These are phyloP conservation scores for Vandiemenella viatica DNA, from an alignment of 2,888 invertebrate genomes.

Conservation along the genomic window DNA sequence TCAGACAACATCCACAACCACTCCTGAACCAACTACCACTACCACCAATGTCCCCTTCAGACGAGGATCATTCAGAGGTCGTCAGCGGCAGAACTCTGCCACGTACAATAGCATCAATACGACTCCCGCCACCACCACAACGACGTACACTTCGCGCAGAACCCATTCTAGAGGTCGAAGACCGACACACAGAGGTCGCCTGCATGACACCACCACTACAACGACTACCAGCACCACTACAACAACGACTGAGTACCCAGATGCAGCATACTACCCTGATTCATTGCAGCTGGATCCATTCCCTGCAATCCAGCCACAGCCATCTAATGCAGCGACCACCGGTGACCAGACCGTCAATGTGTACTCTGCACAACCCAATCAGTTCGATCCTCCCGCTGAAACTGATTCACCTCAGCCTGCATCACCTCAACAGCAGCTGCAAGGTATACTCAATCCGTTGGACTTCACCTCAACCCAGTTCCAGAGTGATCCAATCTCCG, in stretches of 20 bases:
- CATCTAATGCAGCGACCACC: no score
- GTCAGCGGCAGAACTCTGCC: slow-evolving; percentile 2
- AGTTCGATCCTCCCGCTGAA: no score
- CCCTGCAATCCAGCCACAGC: no score
- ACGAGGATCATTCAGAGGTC: not conserved
- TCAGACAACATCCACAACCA: no score
- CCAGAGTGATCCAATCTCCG: no score
- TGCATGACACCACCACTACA: slow-evolving; percentile 21
- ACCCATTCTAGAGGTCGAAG: slow-evolving; percentile 21
- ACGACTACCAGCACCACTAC: slow-evolving; percentile 24
- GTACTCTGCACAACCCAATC: no score
- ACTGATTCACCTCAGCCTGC: no score
- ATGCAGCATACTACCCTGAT: slow-evolving; percentile 10
- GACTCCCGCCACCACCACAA: slow-evolving; percentile 7
- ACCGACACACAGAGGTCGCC: slow-evolving; percentile 29
- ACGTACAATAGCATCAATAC: no score
- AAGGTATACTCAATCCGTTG: not conserved
- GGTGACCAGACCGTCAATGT: no score
- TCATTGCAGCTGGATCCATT: no score
- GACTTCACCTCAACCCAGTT: not conserved
- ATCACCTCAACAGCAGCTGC: no score
- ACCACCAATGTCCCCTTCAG: not conserved
- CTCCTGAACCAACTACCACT: slow-evolving; percentile 1
- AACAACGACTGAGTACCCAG: slow-evolving; percentile 24
- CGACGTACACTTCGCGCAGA: slow-evolving; percentile 19